Evolutionary conservation across 2,113 vertebrate species (phyloP).

Genomic region (Chamaea fasciata): DNA sequence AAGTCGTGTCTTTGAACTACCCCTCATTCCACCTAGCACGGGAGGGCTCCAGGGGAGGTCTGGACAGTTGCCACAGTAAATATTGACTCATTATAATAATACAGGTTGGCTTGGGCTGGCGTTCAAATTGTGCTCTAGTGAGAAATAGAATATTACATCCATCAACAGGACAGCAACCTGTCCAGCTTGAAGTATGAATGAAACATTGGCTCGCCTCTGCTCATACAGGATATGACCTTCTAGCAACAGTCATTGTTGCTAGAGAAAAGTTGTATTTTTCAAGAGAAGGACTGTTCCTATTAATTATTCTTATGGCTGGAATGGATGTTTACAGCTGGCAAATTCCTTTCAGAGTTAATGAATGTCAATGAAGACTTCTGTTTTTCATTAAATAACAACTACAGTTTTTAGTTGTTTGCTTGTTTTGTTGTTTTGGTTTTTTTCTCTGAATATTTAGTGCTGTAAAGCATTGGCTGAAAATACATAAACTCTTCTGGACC

Average conservation of each 20-base stretch:
- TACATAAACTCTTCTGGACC: background rate
- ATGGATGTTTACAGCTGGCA: background rate
- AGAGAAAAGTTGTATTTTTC: background rate
- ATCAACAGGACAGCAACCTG: background rate
- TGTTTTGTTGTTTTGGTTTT: too few species aligned
- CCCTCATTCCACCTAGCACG: background rate
- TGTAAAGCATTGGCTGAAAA: background rate
- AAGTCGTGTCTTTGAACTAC: background rate
- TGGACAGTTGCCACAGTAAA: background rate
- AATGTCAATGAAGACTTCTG: background rate
- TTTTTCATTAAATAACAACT: background rate
- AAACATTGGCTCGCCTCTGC: background rate
- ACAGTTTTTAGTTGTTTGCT: background rate
- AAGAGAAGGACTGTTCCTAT: background rate
- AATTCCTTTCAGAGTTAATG: background rate
- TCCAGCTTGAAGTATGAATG: background rate
- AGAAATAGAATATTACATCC: background rate
- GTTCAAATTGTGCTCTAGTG: background rate
- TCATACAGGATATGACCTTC: background rate
- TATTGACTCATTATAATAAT: background rate
- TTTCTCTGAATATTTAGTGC: background rate
- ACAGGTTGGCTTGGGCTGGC: background rate
- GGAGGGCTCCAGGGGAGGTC: background rate
- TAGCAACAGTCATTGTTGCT: background rate
- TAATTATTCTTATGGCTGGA: background rate